phyloP scores from a whole-genome alignment of 1,140 invertebrate species.

The Periplaneta americana region DNA sequence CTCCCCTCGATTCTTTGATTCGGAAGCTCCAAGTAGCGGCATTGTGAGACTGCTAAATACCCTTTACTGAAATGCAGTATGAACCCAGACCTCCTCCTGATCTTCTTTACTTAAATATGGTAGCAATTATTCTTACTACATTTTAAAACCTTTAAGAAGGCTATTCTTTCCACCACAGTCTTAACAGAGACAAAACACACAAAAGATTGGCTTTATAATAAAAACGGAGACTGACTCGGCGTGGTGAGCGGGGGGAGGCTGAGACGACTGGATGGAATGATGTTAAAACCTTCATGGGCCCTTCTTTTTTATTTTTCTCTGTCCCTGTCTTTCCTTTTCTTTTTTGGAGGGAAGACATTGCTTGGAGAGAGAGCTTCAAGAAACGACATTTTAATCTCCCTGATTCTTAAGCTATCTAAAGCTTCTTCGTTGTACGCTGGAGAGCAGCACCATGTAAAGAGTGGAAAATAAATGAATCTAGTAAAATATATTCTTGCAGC shows the following conservation, averaged over 20 bases:
- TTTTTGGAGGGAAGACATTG: background rate
- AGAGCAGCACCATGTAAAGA: background rate
- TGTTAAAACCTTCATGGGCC: background rate
- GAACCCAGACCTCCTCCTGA: background rate
- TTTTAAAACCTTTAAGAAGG: constrained; percentile 10
- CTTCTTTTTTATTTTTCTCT: background rate
- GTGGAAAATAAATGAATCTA: constrained; percentile 15
- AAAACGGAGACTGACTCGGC: background rate
- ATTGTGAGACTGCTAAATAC: constrained; percentile 9
- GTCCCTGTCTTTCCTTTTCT: background rate
- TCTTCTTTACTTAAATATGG: constrained; percentile 12
- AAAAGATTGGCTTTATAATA: constrained; percentile 8
- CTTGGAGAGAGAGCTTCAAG: background rate
- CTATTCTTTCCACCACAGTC: constrained; percentile 8
- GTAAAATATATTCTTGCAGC: constrained; percentile 4
- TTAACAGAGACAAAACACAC: constrained; percentile 4
- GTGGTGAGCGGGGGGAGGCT: no score
- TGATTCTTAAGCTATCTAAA: constrained; percentile 15
- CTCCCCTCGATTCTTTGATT: constrained; percentile 5
- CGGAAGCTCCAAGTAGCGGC: background rate
- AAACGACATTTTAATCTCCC: constrained; percentile 14
- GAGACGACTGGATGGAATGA: background rate
- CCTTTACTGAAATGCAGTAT: background rate
- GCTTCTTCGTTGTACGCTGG: background rate
- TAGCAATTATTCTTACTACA: constrained; percentile 14